Conservation (phyloP, 2,113 vertebrate genomes). For the Pteronura brasiliensis region DNA sequence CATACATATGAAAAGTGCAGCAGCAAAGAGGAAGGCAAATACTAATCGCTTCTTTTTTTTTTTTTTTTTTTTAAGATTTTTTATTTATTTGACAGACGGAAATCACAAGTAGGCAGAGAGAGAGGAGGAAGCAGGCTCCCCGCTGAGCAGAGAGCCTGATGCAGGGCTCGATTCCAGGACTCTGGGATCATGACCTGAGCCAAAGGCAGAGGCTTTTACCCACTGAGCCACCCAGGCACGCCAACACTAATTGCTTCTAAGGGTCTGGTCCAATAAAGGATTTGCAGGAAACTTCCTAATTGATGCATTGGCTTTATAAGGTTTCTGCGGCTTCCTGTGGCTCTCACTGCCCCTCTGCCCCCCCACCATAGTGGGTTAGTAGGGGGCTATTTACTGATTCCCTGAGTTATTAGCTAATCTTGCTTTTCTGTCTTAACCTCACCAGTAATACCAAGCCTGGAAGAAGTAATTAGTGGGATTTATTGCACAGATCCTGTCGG, state of each 20-base stretch:
- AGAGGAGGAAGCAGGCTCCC: too few species aligned
- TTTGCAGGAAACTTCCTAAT: not conserved
- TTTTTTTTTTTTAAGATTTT: too few species aligned
- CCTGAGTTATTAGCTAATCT: not conserved
- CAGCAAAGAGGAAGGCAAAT: not conserved
- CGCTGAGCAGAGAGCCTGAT: too few species aligned
- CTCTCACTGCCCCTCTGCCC: accelerated
- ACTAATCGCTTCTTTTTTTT: not conserved
- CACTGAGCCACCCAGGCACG: too few species aligned
- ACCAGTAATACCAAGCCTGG: not conserved
- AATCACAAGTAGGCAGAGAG: too few species aligned
- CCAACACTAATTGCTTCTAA: not conserved
- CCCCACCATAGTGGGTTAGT: not conserved
- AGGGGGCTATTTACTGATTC: not conserved
- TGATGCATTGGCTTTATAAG: not conserved
- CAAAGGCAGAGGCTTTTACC: too few species aligned
- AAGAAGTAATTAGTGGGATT: not conserved
- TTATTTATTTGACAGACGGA: too few species aligned
- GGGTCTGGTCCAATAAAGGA: not conserved
- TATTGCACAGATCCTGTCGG: not conserved
- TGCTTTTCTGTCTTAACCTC: not conserved
- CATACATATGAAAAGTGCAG: not conserved
- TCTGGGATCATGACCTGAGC: too few species aligned
- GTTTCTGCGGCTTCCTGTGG: not conserved
- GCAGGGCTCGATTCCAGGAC: too few species aligned